Base-by-base conservation (phyloP, 2,797 vertebrate species). In the Danio choprae region DNA sequence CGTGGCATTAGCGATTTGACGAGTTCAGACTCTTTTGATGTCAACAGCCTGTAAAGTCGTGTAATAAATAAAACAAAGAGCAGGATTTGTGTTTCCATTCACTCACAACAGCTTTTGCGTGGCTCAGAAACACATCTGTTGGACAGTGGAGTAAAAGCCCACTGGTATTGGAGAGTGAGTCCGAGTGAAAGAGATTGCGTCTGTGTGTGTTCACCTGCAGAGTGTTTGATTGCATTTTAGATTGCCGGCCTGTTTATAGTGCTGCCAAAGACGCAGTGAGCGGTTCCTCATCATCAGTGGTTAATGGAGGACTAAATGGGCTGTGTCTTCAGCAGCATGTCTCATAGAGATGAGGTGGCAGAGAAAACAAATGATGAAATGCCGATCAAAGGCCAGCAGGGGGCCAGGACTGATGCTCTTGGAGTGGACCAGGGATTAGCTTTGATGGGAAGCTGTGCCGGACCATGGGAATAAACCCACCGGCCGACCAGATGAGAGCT, bases 381-480 rank as follows among this genome's bases (percentile, higher is more conserved):
- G 41, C 70, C 67, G 81, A 91, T 91, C 87, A 91, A 89, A 90
- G 88, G 44, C 64, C 81, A 80, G 84, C 81, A 67, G 81, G 80
- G 55, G 86, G 81, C 56, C 77, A 79, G 69, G 53, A 48, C 77
- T 87, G 87, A 89, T 89, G 84, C 84, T 89, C 78, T 90, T 86
- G 85, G 87, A 86, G 81, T 58, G 36, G 84, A 69, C 76, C 6
- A 50, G 41, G 85, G 84, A 86, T 88, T 78, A 82, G 81, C 71
- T 44, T 83, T 76, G 68, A 67, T 77, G 80, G 78, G 84, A 85
- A 84, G 76, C 78, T 81, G 71, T 79, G 82, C 69, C 56, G 46
- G 78, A 83, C 73, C 58, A 77, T 74, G 48, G 46, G 73, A 70
- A 62, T 29, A 38, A 83, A 59, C 53, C 40, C 12, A 10, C 71